Base-by-base conservation (phyloP, 2,113 vertebrate species). In the Spea bombifrons region DNA sequence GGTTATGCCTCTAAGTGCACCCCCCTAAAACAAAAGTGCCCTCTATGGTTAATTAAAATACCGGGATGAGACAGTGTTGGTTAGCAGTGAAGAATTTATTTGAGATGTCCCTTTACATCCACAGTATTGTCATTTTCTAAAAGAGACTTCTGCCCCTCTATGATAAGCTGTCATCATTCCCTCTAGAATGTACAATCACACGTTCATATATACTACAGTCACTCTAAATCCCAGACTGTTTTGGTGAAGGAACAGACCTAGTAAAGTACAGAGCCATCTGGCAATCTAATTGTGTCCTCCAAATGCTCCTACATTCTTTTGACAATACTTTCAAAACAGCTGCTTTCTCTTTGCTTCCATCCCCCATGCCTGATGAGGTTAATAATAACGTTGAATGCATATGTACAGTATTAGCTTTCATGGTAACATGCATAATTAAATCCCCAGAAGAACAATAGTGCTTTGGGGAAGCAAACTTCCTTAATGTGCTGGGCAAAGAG, bases 311-410 rank as follows among this genome's bases (percentile, higher is more conserved):
- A 30, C 63, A 80, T 67, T 73, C 77, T 74, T 74, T 45, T 74
- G 78, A 86, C 75, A 85, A 83, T 87, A 80, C 83, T 89, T 83
- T 80, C 75, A 84, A 86, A 85, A 82, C 89, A 90, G 87, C 88
- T 89, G 89, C 86, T 84, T 89, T 81, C 74, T 78, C 76, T 68
- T 65, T 68, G n/a, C 9, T 30, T 59, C 76, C 72, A 45, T 61
- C 70, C 71, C 46, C 80, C 81, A 80, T 83, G 84, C 86, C 86
- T 88, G 88, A 88, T 88, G 86, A 91, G 90, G 87, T 90, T 89
- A 91, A 89, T 91, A 90, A 90, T 89, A 91, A 89, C 87, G 88
- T 86, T 83, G 88, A 88, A 88, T 88, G 89, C 88, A 86, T 87
- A 86, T 87, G 86, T 87, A 88, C 84, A 82, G 84, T 86, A 87